A percentile compares a stretch with the other conserved stretches of the same genome.
Evolutionary conservation across 2,888 invertebrate species (phyloP).

Genomic region (Harmothoe impar): DNA sequence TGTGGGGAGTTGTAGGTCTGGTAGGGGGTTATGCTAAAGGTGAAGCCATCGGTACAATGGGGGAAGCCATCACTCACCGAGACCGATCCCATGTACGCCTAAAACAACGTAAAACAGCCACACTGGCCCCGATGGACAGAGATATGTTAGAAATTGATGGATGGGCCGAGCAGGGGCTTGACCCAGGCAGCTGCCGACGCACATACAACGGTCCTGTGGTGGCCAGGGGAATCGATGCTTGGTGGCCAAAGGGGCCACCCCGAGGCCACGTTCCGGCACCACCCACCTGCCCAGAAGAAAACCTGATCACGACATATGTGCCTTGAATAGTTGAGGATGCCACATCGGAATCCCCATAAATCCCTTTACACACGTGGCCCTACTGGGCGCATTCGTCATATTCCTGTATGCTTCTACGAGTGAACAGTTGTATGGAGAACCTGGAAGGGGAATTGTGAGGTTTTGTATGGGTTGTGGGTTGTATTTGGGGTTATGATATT

Average conservation of each 20-base stretch:
- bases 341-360: not conserved
- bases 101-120: slow-evolving; percentile 51
- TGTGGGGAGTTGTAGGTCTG: no score
- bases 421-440: no score
- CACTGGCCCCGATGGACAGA: slow-evolving; percentile 52
- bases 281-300: slow-evolving; percentile 22
- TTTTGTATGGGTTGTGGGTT: no score
- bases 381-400: no score
- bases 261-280: not conserved
- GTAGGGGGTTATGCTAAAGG: not conserved
- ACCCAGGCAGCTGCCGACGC: slow-evolving; percentile 51
- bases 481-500: no score
- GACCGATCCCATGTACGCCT: slow-evolving; percentile 28
- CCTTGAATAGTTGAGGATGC: not conserved
- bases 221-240: slow-evolving; percentile 42
- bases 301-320: slow-evolving; percentile 50
- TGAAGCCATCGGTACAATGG: slow-evolving; percentile 22
- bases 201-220: slow-evolving; percentile 22
- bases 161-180: slow-evolving; percentile 30
- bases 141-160: slow-evolving; percentile 62
- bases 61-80: slow-evolving; percentile 45
- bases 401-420: no score
- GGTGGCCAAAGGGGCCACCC: not conserved
- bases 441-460: no score
- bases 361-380: not conserved